Evolutionary conservation across 2,888 invertebrate species (phyloP), one percentile per base, ranked within the genome.

Genomic region (Autographa gamma): DNA sequence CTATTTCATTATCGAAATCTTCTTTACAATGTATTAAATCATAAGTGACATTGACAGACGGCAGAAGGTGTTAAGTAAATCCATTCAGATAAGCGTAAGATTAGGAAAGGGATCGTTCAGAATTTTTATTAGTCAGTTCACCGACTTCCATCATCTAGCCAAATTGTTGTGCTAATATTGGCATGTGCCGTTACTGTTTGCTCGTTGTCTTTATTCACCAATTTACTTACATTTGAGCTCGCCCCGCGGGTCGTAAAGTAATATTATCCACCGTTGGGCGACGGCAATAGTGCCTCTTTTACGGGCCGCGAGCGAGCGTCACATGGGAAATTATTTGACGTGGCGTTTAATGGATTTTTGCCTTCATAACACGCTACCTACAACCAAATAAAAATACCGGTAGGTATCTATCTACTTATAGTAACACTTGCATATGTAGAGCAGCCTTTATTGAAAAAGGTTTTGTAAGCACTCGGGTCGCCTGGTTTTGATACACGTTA

Each of bases 241-340:
- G 90, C 93, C 93, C 93, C 93, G 90, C 89, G 93, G 91, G 90
- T 93, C 93, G 92, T 95, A 95, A 95, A 95, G 95, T 95, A 94
- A 95, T 95, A 95, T 95, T 94, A 95, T 93, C 93, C 93, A 91
- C 90, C 91, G 92, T 90, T 92, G 93, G 94, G 93, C 93, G 92
- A 88, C 91, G 93, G 94, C 93, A 94, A 93, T 94, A 95, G 94
- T 95, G 95, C 94, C 94, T 93, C 94, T 94, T 95, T 95, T 95
- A 94, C 94, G 94, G 94, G 94, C 94, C 94, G 93, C 94, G 93
- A 93, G 94, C 93, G 92, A 89, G 90, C 92, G 95, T 94, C 95
- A 94, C 95, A 94, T 94, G 95, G 95, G 95, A 95, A 95, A 95
- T 95, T 95, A 95, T 95, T 95, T 95, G 95, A 95, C 95, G 94